These are phyloP conservation scores for Polymixis flavicincta DNA, from an alignment of 2,888 invertebrate genomes.

Conservation along the genomic window DNA sequence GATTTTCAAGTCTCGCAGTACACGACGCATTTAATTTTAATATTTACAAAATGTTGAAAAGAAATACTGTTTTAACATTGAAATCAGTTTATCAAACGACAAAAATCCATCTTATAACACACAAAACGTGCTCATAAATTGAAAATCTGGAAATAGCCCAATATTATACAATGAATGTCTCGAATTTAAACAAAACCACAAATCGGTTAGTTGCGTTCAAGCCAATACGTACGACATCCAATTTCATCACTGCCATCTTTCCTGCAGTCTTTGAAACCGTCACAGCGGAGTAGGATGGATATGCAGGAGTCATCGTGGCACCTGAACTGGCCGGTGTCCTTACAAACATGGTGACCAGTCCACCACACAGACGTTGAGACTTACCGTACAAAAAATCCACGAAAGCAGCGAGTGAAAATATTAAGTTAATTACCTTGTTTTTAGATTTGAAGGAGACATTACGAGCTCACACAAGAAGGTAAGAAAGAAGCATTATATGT, in stretches of 20 bases:
- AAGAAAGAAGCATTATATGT: not conserved
- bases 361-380: constrained; percentile 78
- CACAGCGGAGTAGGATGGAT: constrained; percentile 92
- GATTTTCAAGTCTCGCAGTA: not conserved
- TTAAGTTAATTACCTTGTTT: constrained; percentile 22
- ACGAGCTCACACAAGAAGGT: constrained; percentile 3
- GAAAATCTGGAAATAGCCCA: not conserved
- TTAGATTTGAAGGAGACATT: constrained; percentile 4
- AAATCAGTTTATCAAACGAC: not conserved
- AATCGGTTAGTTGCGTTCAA: constrained; percentile 50
- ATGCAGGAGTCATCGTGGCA: constrained; percentile 95
- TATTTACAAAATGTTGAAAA: not conserved
- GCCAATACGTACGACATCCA: constrained; percentile 91
- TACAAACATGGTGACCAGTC: constrained; percentile 83
- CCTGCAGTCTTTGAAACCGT: constrained; percentile 93
- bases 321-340: constrained; percentile 91
- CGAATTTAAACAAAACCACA: constrained; percentile 55
- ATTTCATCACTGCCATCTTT: constrained; percentile 92
- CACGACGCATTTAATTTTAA: not conserved
- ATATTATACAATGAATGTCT: not conserved
- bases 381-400: constrained; percentile 78
- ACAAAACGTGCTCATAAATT: not conserved
- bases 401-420: constrained; percentile 79
- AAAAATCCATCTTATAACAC: not conserved
- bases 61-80: not conserved